Evolutionary conservation across 2,888 invertebrate genomes (phyloP), one percentile per base, ranked within the genome.

Genomic region (Troilus luridus): DNA sequence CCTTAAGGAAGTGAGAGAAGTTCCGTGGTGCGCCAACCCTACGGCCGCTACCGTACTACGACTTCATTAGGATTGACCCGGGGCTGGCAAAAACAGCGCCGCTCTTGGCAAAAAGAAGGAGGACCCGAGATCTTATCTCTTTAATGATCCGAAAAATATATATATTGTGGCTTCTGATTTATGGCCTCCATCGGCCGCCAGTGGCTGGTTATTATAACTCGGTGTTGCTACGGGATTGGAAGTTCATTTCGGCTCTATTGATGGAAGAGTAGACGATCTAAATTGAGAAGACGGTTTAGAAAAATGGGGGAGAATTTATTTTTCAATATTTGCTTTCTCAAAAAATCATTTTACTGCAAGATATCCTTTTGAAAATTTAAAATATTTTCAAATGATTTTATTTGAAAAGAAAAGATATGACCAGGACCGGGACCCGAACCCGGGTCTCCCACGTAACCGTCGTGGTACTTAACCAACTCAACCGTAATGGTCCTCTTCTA

Each of bases 101-200:
- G 19, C 27, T 2, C 7, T 77, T 77, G 19, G 72, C 72, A 77
- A 77, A 77, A 77, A 77, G 27, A 17, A 7, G 41, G 72, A 41
- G 72, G 72, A 77, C 41, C 72, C 41, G 1, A 77, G 72, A 77
- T 77, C 17, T 77, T 77, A 77, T 77, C 72, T 77, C 72, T 24
- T 41, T 77, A 77, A 77, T 77, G 72, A 77, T 77, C 72, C 72
- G 72, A 77, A 41, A 77, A 77, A 77, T 77, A 77, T 77, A 77
- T 77, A 77, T 77, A 77, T 77, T 77, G 72, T 19, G 72, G 72
- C 72, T 77, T 41, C 72, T 77, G 72, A 77, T 77, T 77, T 77
- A 77, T 77, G 27, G 72, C 59, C 7, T 59, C 59, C 14, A 59
- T 59, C 59, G 59, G 11, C 59, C 11, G 59, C 41, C 12, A 12